A percentile compares a stretch with the other conserved stretches of the same genome.
phyloP scores from a whole-genome alignment of 2,113 vertebrate genomes.

The pig (Sus scrofa) region DNA sequence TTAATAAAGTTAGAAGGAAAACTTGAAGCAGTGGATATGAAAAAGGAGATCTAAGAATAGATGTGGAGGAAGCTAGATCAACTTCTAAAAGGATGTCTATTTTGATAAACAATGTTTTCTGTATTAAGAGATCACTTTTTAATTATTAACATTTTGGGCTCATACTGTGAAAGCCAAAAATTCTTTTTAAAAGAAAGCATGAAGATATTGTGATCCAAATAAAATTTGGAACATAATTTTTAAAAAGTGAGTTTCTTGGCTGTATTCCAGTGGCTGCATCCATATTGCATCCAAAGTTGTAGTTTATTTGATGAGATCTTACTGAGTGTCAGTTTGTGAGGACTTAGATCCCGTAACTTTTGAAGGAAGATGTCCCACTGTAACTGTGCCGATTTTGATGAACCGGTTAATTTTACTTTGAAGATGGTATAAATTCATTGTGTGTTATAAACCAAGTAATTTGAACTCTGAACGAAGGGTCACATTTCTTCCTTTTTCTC shows the following conservation, averaged over 20 bases:
- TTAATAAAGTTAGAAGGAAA: conserved; percentile 30
- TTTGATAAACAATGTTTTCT: background rate
- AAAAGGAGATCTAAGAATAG: background rate
- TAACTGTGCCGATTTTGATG: background rate
- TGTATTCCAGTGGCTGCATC: background rate
- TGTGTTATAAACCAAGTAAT: background rate
- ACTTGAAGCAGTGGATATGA: background rate
- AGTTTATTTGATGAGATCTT: conserved; percentile 7
- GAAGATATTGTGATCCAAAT: background rate
- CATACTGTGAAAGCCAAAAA: background rate
- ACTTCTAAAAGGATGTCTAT: background rate
- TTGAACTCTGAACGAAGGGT: conserved; percentile 32
- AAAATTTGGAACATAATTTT: background rate
- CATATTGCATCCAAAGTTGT: background rate
- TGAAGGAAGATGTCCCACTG: background rate
- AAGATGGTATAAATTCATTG: background rate
- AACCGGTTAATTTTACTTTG: conserved; percentile 27
- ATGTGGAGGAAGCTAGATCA: background rate
- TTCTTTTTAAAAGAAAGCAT: conserved; percentile 2
- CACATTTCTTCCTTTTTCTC: background rate
- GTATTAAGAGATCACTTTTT: background rate
- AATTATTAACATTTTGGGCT: background rate
- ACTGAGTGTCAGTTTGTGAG: background rate
- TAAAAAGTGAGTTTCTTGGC: background rate
- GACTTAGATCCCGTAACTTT: background rate